Evolutionary conservation across 1,140 invertebrate species (phyloP), one percentile per base, ranked within the genome.

Genomic region (Aphaenogaster floridana): DNA sequence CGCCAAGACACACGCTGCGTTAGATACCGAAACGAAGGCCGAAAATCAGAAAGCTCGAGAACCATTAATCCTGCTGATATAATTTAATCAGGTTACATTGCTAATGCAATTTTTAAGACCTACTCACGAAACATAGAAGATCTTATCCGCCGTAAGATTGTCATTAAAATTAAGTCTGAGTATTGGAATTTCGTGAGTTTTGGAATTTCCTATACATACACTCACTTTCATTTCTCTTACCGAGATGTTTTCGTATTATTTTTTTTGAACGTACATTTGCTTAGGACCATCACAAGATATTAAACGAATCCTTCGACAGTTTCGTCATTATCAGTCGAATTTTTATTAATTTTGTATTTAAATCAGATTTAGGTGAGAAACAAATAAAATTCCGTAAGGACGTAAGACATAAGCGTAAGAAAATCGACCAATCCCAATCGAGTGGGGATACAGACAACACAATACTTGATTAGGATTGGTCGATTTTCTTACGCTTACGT

Each of bases 1-100:
- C 66, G 85, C 87, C 87, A 88, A 79, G 57, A 50, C 69, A 80
- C 66, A 79, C 64, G 77, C 48, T 54, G 42, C n/a, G 28, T 76
- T 48, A 57, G 84, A 88, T 57, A 88, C 66, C n/a, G 63, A 50
- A 68, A 52, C 28, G 71, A 54, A 69, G 42, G 15, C 50, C 52
- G 45, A 78, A 86, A 86, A 86, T 86, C 84, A 71, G 52, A 61
- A 86, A 61, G 66, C 52, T 34, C 34, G 39, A 45, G 39, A 36
- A 34, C 66, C 50, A 81, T 81, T 81, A 81, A 81, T 81, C 15
- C 21, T 59, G 28, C 52, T 81, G 21, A 28, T 71, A 57, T 59
- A 81, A 71, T 81, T 79, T 21, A 69, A 52, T 8, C 50, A 42
- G 50, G 71, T 81, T 71, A 71, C 54, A 42, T 50, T 21, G 57